Base-by-base conservation (phyloP, 1,140 invertebrate species). In the Chironomus striatipennis region DNA sequence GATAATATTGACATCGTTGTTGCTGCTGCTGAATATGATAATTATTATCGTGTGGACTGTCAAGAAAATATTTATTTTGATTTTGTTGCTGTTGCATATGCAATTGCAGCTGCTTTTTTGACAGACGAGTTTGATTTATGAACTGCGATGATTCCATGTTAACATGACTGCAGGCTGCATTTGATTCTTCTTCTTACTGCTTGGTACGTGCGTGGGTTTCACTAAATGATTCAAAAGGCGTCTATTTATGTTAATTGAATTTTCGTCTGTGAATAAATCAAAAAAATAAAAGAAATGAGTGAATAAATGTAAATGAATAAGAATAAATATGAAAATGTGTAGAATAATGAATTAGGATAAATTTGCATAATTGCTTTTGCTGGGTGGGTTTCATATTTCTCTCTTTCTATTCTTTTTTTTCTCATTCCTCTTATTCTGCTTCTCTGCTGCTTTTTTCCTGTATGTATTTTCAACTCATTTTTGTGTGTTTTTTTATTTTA, bases 161-260 rank as follows among this genome's bases (percentile, higher is more conserved):
- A 70, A 70, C 65, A 70, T 70, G 17, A 17, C 20, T 70, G 18
- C 17, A 70, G 6, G 17, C 20, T 20, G 20, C n/a, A 12, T 57
- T n/a, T 57, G 7, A 2, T 57, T 70, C 65, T 57, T 57, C 12
- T n/a, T 57, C 47, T 57, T 57, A 15, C 47, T 15, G 12, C n/a
- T 15, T 57, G 47, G 12, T n/a, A n/a, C 47, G 47, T 57, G 47
- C 47, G 47, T 57, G 47, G 47, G 47, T n/a, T 57, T 57, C 4
- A 57, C 47, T n/a, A n/a, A 57, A 57, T 18, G 65, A 20, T 18
- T 18, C 17, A 20, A 18, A 9, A 70, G 65, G 20, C 65, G 65
- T 70, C 65, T 70, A 70, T 20, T 70, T 70, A 70, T 70, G 65
- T 20, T 70, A 70, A 70, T 70, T 70, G 65, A 70, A 70, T 70